phyloP scores from a whole-genome alignment of 1,140 invertebrate species.

The Dendrolimus kikuchii region DNA sequence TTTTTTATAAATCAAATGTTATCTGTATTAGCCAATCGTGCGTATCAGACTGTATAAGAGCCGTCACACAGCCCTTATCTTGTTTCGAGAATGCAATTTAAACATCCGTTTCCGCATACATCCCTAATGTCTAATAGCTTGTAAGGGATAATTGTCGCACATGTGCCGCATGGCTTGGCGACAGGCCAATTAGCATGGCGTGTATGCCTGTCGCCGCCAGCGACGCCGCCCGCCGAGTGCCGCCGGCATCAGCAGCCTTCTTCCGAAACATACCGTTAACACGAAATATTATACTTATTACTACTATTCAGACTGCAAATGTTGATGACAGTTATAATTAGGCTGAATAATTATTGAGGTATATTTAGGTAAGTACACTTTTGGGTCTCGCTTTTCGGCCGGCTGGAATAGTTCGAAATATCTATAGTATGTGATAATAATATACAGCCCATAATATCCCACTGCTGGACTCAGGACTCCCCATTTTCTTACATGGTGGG shows the following conservation, averaged over 20 bases:
- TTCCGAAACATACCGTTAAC: conserved; percentile 22
- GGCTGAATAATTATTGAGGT: too few species aligned
- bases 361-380: too few species aligned
- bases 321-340: conserved; percentile 5
- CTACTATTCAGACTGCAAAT: background rate
- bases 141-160: conserved; percentile 67
- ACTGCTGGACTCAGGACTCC: background rate
- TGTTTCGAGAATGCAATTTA: conserved; percentile 52
- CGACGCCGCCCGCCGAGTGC: conserved; percentile 27
- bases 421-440: background rate
- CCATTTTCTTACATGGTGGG: background rate
- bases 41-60: conserved; percentile 2
- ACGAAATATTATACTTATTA: conserved; percentile 32
- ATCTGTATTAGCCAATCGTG: background rate
- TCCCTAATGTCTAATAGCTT: conserved; percentile 48
- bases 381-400: too few species aligned
- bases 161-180: conserved; percentile 54
- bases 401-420: background rate
- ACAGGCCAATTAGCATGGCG: conserved; percentile 65
- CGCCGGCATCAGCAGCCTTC: conserved; percentile 11
- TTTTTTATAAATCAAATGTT: too few species aligned
- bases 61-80: conserved; percentile 31
- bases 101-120: conserved; percentile 70
- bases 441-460: conserved; percentile 6
- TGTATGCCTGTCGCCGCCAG: conserved; percentile 37